Percentiles rank a stretch among this genome's conserved stretches.
phyloP scores from a whole-genome alignment of 2,797 vertebrate genomes.

The Pyrocephalus nanus region DNA sequence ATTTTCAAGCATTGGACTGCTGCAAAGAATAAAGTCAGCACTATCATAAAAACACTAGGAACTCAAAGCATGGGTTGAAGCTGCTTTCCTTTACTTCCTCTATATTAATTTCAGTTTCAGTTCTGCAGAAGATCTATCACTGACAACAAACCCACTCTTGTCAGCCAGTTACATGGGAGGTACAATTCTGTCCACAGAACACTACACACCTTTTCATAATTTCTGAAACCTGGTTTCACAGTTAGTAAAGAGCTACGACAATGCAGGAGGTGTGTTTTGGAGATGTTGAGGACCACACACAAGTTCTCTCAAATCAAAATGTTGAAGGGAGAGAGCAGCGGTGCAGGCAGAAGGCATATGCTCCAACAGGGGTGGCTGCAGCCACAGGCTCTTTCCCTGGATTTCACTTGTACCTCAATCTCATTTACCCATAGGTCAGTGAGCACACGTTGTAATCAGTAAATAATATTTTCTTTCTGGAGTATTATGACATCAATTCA shows the following conservation, averaged over 20 bases:
- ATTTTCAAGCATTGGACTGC: not conserved
- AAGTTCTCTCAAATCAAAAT: not conserved
- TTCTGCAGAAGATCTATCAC: not conserved
- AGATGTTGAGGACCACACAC: not conserved
- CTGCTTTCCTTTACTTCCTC: not conserved
- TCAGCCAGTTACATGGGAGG: not conserved
- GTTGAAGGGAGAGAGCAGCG: not conserved
- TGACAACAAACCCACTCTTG: not conserved
- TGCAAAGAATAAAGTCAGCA: not conserved
- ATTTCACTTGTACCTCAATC: not conserved
- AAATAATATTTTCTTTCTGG: not conserved
- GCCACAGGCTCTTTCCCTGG: not conserved
- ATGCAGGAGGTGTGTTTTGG: not conserved
- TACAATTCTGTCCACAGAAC: not conserved
- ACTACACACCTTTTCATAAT: not conserved
- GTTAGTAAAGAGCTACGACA: not conserved
- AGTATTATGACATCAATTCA: not conserved
- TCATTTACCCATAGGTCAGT: not conserved
- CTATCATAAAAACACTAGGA: not conserved
- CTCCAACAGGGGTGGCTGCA: not conserved
- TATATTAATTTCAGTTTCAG: constrained; percentile 2
- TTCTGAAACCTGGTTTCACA: not conserved
- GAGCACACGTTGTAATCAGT: not conserved
- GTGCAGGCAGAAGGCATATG: not conserved
- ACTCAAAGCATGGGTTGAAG: not conserved